phyloP scores from a whole-genome alignment of 2,888 invertebrate genomes.

The Lamellibrachia satsuma region DNA sequence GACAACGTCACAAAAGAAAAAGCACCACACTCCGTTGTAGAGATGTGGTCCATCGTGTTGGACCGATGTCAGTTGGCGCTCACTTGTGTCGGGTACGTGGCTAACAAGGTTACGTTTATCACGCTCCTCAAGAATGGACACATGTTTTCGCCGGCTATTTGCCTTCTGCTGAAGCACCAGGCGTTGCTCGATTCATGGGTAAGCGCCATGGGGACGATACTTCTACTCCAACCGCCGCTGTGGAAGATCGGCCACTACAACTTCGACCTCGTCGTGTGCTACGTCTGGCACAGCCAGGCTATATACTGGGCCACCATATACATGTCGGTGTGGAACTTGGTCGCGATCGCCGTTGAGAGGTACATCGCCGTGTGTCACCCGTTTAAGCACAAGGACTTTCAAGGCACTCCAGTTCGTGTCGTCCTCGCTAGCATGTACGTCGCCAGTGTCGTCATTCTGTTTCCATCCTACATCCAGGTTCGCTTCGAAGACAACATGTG shows the following conservation, averaged over 20 bases:
- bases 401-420: background rate
- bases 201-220: conserved; percentile 30
- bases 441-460: conserved; percentile 12
- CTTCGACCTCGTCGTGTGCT: conserved; percentile 36
- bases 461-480: conserved; percentile 17
- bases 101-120: conserved; percentile 35
- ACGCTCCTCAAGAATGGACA: conserved; percentile 27
- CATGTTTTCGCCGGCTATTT: conserved; percentile 33
- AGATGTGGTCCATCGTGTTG: conserved; percentile 22
- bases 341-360: conserved; percentile 36
- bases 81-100: conserved; percentile 31
- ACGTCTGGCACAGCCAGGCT: conserved; percentile 41
- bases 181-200: conserved; percentile 35
- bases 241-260: conserved; percentile 35
- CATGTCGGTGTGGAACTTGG: conserved; percentile 40
- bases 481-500: background rate
- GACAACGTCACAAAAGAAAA: background rate
- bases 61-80: conserved; percentile 31
- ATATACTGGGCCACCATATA: conserved; percentile 40
- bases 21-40: background rate
- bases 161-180: conserved; percentile 38
- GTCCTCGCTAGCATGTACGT: background rate
- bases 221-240: conserved; percentile 39
- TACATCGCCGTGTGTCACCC: conserved; percentile 35
- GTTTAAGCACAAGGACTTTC: conserved; percentile 22